A percentile compares a stretch with the other conserved stretches of the same genome.
phyloP scores from a whole-genome alignment of 2,113 vertebrate genomes.

The Micromys minutus region DNA sequence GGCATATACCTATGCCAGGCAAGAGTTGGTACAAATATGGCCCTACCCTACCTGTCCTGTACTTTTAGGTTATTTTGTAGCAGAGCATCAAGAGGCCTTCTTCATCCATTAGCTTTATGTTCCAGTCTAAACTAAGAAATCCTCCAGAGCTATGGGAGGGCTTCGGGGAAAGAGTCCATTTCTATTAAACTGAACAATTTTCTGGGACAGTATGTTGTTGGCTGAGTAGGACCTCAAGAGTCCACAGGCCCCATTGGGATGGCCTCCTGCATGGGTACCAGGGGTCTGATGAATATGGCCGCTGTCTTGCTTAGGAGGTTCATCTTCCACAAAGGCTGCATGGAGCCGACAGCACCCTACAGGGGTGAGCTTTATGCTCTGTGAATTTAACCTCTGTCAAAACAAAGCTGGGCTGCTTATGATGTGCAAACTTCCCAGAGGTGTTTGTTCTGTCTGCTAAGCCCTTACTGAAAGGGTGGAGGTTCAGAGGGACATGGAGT shows the following conservation, averaged over 20 bases:
- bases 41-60: not conserved
- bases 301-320: not conserved
- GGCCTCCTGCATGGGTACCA: not conserved
- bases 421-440: not conserved
- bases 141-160: not conserved
- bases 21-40: not conserved
- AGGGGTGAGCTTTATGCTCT: not conserved
- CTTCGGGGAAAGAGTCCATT: not conserved
- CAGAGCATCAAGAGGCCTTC: not conserved
- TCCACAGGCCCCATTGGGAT: not conserved
- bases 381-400: not conserved
- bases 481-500: not conserved
- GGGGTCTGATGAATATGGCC: not conserved
- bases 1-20: not conserved
- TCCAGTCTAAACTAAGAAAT: not conserved
- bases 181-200: not conserved
- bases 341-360: not conserved
- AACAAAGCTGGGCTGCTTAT: not conserved
- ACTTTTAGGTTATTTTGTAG: not conserved
- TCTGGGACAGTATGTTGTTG: rapidly evolving
- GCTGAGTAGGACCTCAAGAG: not conserved
- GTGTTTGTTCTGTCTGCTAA: not conserved
- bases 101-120: not conserved
- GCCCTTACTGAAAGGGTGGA: not conserved
- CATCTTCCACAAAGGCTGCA: rapidly evolving